Conservation (phyloP, 1,140 invertebrate genomes). For the Rhyzopertha dominica region DNA sequence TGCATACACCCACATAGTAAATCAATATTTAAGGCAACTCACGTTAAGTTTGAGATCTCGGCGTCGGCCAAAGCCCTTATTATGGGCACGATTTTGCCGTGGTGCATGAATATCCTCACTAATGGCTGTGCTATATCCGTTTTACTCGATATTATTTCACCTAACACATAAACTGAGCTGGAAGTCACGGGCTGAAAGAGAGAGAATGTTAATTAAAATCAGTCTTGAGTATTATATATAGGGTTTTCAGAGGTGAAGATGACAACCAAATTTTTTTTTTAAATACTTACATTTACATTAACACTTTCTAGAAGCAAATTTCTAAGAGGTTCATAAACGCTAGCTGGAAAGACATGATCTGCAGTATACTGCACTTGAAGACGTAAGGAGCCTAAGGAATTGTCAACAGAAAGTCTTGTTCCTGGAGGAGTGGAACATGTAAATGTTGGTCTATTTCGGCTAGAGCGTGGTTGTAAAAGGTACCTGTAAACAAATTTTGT, state of each 20-base stretch:
- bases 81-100: constrained; percentile 76
- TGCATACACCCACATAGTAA: neutral
- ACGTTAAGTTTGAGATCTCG: constrained; percentile 85
- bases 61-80: constrained; percentile 74
- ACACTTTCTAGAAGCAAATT: constrained; percentile 71
- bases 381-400: constrained; percentile 72
- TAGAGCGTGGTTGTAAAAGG: constrained; percentile 71
- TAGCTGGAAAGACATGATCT: constrained; percentile 79
- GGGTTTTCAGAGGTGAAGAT: too few species aligned
- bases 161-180: constrained; percentile 79
- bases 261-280: neutral
- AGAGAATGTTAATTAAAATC: constrained; percentile 24
- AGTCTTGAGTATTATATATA: too few species aligned
- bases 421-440: constrained; percentile 63
- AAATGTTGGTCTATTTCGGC: constrained; percentile 55
- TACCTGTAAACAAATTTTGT: constrained; percentile 64
- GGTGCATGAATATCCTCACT: constrained; percentile 77
- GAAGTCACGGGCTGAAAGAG: constrained; percentile 72
- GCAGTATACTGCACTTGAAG: constrained; percentile 82
- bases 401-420: constrained; percentile 57
- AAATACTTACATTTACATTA: constrained; percentile 54
- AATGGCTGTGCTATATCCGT: constrained; percentile 83
- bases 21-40: constrained; percentile 47
- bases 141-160: constrained; percentile 79
- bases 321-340: constrained; percentile 72